Base-by-base conservation (phyloP, 2,797 vertebrate species). In the Petrocephalus schoutedeni region DNA sequence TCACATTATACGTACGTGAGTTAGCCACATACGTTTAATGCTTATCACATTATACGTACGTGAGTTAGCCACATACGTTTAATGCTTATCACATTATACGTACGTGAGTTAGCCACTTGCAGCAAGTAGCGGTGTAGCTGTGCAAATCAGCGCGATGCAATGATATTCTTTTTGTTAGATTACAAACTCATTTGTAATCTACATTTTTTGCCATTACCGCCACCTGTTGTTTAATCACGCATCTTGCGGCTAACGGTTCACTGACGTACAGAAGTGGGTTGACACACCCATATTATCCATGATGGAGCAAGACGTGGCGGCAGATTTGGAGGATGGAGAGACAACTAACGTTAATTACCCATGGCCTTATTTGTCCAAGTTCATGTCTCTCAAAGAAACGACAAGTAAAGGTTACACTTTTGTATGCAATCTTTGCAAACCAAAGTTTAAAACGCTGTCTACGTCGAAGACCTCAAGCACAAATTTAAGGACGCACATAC, bases 311-410 rank as follows among this genome's bases (percentile, higher is more conserved):
- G 64, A 67, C 8, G 64, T 67, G 64, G 64, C 8, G 21, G 64
- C 64, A 67, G 64, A 67, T 67, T 67, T 67, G 64, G 64, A 67
- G 64, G 61, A 67, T 67, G 61, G 61, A 67, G 61, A 67, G 28
- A 71, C 64, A 71, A 71, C 64, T 71, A 71, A 71, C 64, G 64
- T 71, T 71, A 71, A 71, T 71, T 71, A 71, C 23, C 64, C 64
- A 71, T 71, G 64, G 23, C 64, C 64, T 71, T 71, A 71, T 71
- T 71, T 71, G 64, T 71, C 64, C 64, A 71, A 71, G 64, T 71
- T 71, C 64, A 71, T 71, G 64, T 71, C 64, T 71, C 64, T 71
- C 64, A 71, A 71, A 71, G 23, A 71, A 71, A 71, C 64, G 21
- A 71, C 23, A 71, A 71, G 64, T 71, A 71, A 71, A 71, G 21